Evolutionary conservation across 1,140 invertebrate genomes (phyloP), one percentile per base, ranked within the genome.

Genomic region (Aethina tumida): DNA sequence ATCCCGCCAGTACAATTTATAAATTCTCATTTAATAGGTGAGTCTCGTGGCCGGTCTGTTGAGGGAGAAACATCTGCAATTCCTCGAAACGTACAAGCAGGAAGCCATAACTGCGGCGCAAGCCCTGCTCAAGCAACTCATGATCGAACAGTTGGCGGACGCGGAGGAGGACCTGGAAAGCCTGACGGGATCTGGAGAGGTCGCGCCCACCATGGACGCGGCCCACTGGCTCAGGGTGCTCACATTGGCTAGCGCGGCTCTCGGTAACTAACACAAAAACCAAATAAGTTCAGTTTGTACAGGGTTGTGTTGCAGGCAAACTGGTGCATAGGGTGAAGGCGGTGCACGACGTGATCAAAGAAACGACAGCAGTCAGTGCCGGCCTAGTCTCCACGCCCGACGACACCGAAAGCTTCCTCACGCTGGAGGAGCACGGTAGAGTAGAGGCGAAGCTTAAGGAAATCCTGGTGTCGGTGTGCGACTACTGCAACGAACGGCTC

Each of bases 401-500:
- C 5, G 29, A 20, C 5, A 46, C 22, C 5, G 83, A 88, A 55
- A 73, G 73, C 36, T 73, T 83, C 54, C 70, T 92, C 32, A 74
- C 74, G 4, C 61, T 71, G 8, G 75, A 74, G 32, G 87, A 93
- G 47, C 70, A 83, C 47, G 53, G 58, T 16, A 70, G 74, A 34
- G 71, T 91, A 6, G 70, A 69, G 15, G 66, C 64, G 3, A 82
- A 81, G 58, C 64, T 96, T 28, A 72, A 74, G 41, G 81, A 89
- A 43, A 71, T 92, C 55, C 65, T 94, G 2, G 71, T 69, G 31
- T 76, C 77, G 3, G 71, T 92, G 15, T 91, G 87, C 62, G 84
- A 96, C 65, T 91, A 91, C 62, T 89, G 88, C 44, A 86, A 94
- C 62, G 90, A 95, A 59, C 68, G 84, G 45, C 81, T 89, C 66